Evolutionary conservation across 2,113 vertebrate genomes (phyloP), one percentile per base, ranked within the genome.

Genomic region (Piaya cayana): DNA sequence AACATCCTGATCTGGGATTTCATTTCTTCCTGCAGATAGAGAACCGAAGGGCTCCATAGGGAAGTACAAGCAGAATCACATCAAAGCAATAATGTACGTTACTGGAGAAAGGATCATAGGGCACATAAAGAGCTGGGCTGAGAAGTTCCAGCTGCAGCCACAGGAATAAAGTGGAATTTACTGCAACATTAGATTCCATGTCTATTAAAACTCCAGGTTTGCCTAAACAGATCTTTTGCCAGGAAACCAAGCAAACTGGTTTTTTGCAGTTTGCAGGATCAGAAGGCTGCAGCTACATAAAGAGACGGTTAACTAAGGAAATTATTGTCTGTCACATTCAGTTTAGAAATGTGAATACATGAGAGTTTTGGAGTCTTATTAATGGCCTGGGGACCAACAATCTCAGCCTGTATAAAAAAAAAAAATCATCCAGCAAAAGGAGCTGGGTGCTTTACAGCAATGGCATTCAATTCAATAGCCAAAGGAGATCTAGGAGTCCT

Each of bases 401-500:
- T 11, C 37, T 49, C 58, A 76, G 45, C 4, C 23, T 36, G 34
- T 52, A 39, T 74, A 25, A 82, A 47, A 71, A 58, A 2, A n/a
- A n/a, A n/a, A n/a, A n/a, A n/a, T 71, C 4, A 2, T 39, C 29
- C 60, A 91, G 60, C 76, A 92, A 68, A 49, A 85, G 47, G 27
- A 90, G 12, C 36, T 70, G 21, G 36, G 34, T 70, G 56, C 37
- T 83, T 80, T 69, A 83, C 37, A 77, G 60, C 64, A 86, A 65
- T 36, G 52, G 63, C 80, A 86, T 81, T 90, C 68, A 88, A 50
- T 59, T 88, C 68, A 82, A 72, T 19, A 88, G 50, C 68, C 80
- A 91, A 43, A 94, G 85, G 50, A 93, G 85, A 96, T 72, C 55
- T 20, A 79, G 75, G 80, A 90, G 77, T 75, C 52, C 69, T 60